Conservation (phyloP, 1,140 invertebrate species). For the Tetragnatha versicolor region DNA sequence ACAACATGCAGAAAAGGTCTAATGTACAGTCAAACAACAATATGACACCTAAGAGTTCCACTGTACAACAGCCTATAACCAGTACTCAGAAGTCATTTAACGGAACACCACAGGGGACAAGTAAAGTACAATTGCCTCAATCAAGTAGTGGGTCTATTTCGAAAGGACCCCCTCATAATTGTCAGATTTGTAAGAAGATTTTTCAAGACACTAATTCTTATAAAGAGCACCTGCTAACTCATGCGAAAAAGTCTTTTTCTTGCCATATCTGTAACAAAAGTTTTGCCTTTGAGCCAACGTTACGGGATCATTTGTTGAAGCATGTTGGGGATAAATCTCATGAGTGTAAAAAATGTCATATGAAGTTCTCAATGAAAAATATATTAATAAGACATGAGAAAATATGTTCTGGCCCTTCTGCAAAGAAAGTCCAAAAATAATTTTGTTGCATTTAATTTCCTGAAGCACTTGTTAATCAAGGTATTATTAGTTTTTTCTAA, state of each 20-base stretch:
- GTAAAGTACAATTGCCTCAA: too few relatives aligned
- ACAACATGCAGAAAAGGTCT: too few relatives aligned
- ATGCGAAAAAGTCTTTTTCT: slow-evolving; percentile 26
- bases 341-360: slow-evolving; percentile 32
- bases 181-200: not conserved
- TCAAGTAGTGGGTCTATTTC: too few relatives aligned
- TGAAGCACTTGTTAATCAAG: too few relatives aligned
- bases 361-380: slow-evolving; percentile 34
- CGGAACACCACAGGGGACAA: too few relatives aligned
- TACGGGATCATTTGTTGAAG: slow-evolving; percentile 27
- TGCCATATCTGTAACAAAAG: slow-evolving; percentile 42
- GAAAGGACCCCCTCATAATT: slow-evolving; percentile 1
- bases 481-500: too few relatives aligned
- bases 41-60: too few relatives aligned
- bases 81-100: too few relatives aligned
- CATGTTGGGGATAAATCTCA: slow-evolving; percentile 40
- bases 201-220: slow-evolving; percentile 2
- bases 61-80: too few relatives aligned
- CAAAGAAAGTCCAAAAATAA: not conserved
- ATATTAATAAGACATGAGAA: slow-evolving; percentile 38
- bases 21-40: too few relatives aligned
- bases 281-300: slow-evolving; percentile 22
- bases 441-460: too few relatives aligned
- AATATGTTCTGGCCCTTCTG: not conserved
- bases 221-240: slow-evolving; percentile 29